phyloP scores from a whole-genome alignment of 2,888 invertebrate genomes.

The Rhaphigaster nebulosa region DNA sequence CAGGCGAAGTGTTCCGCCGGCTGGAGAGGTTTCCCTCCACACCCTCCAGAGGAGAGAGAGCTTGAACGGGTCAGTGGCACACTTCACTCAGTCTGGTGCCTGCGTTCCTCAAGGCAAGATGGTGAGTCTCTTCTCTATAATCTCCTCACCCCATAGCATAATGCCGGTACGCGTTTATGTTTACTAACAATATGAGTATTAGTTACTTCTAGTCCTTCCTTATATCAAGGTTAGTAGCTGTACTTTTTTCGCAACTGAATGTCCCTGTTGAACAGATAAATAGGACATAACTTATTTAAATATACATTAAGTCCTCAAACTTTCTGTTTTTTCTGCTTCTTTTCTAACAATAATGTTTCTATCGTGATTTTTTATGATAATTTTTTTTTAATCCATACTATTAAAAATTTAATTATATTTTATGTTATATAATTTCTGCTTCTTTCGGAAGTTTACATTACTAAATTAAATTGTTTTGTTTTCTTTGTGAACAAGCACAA shows the following conservation, averaged over 20 bases:
- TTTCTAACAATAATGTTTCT: too few species aligned
- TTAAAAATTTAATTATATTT: too few species aligned
- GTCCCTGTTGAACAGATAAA: too few species aligned
- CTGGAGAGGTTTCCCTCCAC: constrained; percentile 42
- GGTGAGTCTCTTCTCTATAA: neutral
- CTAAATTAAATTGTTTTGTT: too few species aligned
- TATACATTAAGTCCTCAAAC: too few species aligned
- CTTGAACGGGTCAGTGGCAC: constrained; percentile 38
- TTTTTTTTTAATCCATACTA: too few species aligned
- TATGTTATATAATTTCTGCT: too few species aligned
- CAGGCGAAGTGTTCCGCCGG: neutral
- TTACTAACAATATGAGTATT: neutral
- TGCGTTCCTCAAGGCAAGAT: neutral
- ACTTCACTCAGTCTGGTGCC: constrained; percentile 47
- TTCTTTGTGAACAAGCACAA: too few species aligned
- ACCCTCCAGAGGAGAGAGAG: constrained; percentile 30
- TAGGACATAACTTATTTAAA: too few species aligned
- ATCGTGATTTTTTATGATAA: too few species aligned
- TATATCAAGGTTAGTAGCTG: neutral
- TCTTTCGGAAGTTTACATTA: too few species aligned
- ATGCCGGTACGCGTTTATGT: neutral
- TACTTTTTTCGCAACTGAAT: neutral
- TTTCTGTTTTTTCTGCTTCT: too few species aligned
- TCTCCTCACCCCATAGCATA: neutral
- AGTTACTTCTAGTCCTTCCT: neutral